These are phyloP conservation scores for Danionella dracula DNA, from an alignment of 2,797 vertebrate species.

Conservation along the genomic window DNA sequence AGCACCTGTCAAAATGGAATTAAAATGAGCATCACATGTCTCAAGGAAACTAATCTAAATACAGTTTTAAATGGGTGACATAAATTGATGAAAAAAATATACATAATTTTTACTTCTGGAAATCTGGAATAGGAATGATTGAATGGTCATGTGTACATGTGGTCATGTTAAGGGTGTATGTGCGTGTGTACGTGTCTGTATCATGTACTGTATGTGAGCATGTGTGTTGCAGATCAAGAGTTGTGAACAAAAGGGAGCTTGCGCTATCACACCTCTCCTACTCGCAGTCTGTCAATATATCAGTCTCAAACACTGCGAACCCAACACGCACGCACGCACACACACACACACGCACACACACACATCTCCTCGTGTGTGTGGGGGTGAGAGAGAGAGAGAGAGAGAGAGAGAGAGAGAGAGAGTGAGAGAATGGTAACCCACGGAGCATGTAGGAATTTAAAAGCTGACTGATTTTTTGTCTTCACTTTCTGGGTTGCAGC, in stretches of 20 bases:
- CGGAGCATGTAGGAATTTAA: constrained; percentile 26
- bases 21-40: no score
- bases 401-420: neutral
- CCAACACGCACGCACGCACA: constrained; percentile 4
- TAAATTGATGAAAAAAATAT: no score
- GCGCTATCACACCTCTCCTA: constrained; percentile 46
- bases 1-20: no score
- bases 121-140: no score
- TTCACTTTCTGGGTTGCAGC: constrained; percentile 10
- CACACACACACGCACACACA: constrained; percentile 14
- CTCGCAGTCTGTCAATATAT: constrained; percentile 47
- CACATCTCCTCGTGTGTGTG: neutral
- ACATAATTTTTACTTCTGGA: no score
- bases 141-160: no score
- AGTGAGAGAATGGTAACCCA: neutral
- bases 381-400: neutral
- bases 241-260: constrained; percentile 42
- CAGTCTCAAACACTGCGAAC: constrained; percentile 40
- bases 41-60: no score
- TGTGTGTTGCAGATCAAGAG: constrained; percentile 30
- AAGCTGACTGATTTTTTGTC: constrained; percentile 10
- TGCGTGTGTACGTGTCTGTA: neutral
- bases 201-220: neutral
- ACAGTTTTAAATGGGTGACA: no score
- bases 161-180: neutral